A percentile compares a stretch with the other conserved stretches of the same genome.
Evolutionary conservation across 2,113 vertebrate species (phyloP).

Genomic region (Odontophorus gujanensis): DNA sequence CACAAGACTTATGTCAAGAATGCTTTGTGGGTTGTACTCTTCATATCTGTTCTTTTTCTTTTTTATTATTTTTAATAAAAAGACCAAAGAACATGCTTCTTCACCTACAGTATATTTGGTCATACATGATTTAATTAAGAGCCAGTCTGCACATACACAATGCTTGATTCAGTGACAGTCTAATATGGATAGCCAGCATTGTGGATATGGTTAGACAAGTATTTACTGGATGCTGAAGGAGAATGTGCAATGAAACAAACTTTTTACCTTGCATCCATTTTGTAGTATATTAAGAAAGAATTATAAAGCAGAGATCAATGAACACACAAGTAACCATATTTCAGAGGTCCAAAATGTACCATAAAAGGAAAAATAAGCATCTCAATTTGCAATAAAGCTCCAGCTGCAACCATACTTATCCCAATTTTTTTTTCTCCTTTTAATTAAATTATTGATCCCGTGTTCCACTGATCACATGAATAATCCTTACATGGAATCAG

Average conservation of each 20-base stretch:
- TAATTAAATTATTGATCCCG: background rate
- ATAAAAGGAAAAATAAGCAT: background rate
- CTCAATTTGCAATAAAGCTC: background rate
- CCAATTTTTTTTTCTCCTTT: background rate
- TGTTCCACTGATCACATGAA: background rate
- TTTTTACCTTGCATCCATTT: background rate
- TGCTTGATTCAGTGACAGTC: background rate
- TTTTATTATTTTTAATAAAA: background rate
- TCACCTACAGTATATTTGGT: background rate
- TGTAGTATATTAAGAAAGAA: background rate
- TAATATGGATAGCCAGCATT: background rate
- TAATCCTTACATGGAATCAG: background rate
- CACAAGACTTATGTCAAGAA: constrained; percentile 13
- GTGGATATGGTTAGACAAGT: background rate
- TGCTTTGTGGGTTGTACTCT: background rate
- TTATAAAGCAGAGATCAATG: background rate
- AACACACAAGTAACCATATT: background rate
- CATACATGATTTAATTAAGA: background rate
- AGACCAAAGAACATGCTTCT: background rate
- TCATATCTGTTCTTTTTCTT: background rate
- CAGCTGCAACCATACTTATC: fast-evolving
- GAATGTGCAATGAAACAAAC: background rate
- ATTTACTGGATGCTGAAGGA: background rate
- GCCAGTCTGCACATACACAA: background rate
- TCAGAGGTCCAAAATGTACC: background rate